These are phyloP conservation scores for Celastrina argiolus DNA, from an alignment of 2,888 invertebrate genomes.

Conservation along the genomic window DNA sequence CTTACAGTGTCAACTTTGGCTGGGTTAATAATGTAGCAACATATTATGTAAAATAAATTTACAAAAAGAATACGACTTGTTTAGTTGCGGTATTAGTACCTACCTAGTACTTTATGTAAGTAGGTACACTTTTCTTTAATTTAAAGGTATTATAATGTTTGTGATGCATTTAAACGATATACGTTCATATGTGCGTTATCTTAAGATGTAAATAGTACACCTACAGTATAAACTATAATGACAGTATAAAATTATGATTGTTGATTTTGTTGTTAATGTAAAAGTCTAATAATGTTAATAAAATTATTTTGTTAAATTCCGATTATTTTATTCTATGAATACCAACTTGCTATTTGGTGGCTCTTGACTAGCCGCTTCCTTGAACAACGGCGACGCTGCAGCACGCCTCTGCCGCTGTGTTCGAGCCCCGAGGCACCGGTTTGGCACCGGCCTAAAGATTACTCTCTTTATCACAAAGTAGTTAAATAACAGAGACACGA, in stretches of 20 bases:
- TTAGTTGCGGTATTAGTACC: background rate
- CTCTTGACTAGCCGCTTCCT: background rate
- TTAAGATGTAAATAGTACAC: background rate
- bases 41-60: no score
- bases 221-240: background rate
- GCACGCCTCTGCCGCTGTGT: no score
- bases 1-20: background rate
- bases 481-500: no score
- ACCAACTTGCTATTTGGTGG: background rate
- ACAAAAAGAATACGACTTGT: background rate
- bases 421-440: no score
- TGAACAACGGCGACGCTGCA: no score
- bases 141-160: background rate
- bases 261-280: slow-evolving; percentile 5
- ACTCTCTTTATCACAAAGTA: no score
- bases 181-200: background rate
- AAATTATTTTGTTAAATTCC: slow-evolving; percentile 1
- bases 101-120: background rate
- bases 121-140: background rate
- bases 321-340: background rate
- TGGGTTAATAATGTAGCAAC: background rate
- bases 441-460: no score
- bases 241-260: background rate
- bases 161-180: background rate
- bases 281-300: slow-evolving; percentile 10